Percentiles rank a stretch among this genome's conserved stretches.
phyloP scores from a whole-genome alignment of 2,888 invertebrate species.

The Cataglyphis cursor region DNA sequence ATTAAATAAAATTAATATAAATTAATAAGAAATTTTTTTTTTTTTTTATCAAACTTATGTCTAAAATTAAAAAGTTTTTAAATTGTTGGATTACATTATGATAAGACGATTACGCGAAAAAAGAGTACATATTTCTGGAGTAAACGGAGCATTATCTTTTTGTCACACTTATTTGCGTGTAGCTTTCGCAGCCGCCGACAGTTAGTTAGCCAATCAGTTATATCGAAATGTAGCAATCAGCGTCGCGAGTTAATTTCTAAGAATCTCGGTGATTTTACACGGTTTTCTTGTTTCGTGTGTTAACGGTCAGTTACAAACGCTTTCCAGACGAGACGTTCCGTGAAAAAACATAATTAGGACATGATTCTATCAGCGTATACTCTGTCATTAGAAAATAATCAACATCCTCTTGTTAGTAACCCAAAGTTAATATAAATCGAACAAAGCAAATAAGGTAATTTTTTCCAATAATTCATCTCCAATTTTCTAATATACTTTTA shows the following conservation, averaged over 20 bases:
- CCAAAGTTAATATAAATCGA: neutral
- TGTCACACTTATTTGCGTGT: slow-evolving; percentile 21
- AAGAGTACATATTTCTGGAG: neutral
- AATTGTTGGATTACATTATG: neutral
- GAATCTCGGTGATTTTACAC: slow-evolving; percentile 48
- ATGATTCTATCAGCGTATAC: neutral
- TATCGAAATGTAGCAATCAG: slow-evolving; percentile 42
- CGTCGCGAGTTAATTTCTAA: slow-evolving; percentile 38
- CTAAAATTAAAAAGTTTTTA: neutral
- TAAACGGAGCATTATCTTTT: slow-evolving; percentile 28
- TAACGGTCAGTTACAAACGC: slow-evolving; percentile 61
- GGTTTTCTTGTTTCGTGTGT: slow-evolving; percentile 61
- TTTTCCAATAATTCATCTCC: neutral
- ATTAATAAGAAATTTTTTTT: neutral
- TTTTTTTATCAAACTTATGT: neutral
- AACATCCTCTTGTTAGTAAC: slow-evolving; percentile 22
- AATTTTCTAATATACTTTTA: slow-evolving; percentile 16
- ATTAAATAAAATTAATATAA: neutral
- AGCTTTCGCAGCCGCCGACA: slow-evolving; percentile 8
- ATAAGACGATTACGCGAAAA: neutral
- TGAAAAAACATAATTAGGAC: slow-evolving; percentile 32
- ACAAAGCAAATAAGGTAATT: neutral
- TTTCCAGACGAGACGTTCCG: slow-evolving; percentile 26
- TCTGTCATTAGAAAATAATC: slow-evolving; percentile 41
- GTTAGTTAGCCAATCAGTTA: slow-evolving; percentile 26